phyloP scores from a whole-genome alignment of 2,113 vertebrate species.

The Leucosticte australis region DNA sequence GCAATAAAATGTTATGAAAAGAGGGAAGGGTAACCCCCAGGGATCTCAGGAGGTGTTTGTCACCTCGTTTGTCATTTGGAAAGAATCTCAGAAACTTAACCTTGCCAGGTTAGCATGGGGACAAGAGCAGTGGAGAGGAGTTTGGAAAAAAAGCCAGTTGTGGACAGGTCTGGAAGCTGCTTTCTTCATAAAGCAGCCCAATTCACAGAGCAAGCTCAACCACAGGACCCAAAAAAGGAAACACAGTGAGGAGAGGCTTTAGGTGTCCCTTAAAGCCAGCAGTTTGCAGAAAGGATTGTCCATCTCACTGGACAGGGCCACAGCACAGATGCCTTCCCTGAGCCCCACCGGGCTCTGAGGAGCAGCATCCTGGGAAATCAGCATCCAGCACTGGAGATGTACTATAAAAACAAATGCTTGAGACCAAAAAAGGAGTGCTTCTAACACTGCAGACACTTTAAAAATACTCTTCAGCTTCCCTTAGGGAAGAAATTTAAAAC shows the following conservation, averaged over 20 bases:
- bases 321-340: rapidly evolving
- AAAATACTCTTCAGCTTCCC: background rate
- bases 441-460: background rate
- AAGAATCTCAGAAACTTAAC: background rate
- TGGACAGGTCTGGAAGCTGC: background rate
- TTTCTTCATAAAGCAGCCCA: background rate
- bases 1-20: background rate
- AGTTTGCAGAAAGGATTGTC: background rate
- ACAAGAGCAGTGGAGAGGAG: background rate
- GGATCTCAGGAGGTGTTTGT: background rate
- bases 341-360: background rate
- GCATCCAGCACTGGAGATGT: background rate
- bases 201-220: background rate
- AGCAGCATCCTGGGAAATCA: background rate
- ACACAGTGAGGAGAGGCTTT: background rate
- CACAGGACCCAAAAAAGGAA: background rate
- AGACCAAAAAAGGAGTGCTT: background rate
- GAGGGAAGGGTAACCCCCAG: background rate
- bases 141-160: background rate
- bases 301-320: background rate
- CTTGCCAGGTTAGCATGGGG: background rate
- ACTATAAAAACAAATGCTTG: background rate
- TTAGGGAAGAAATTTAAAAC: conserved; percentile 9
- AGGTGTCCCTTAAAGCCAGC: background rate
- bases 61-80: background rate